A percentile compares a stretch with the other conserved stretches of the same genome.
phyloP scores from a whole-genome alignment of 2,797 vertebrate species.

The Cyprinella venusta region DNA sequence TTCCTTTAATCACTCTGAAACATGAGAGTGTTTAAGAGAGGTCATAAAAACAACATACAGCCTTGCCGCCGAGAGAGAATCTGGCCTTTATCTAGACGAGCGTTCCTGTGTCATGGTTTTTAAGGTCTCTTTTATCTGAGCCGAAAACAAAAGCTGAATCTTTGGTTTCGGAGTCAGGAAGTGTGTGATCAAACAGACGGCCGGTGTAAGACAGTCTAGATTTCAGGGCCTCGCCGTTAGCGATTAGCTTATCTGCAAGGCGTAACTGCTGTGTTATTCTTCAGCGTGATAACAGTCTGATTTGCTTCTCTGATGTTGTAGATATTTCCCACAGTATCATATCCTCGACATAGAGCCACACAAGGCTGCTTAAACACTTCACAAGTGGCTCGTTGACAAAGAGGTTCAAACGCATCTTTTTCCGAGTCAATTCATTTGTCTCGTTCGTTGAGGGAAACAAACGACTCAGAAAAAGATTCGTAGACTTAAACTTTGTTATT shows the following conservation, averaged over 20 bases:
- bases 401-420: background rate
- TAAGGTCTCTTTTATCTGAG: conserved; percentile 38
- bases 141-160: conserved; percentile 35
- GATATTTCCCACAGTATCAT: conserved; percentile 39
- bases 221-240: conserved; percentile 29
- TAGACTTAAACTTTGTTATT: too few relatives aligned
- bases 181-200: conserved; percentile 24
- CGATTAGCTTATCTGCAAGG: conserved; percentile 34
- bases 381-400: conserved; percentile 1
- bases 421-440: too few relatives aligned
- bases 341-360: background rate
- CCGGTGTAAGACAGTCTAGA: conserved; percentile 20
- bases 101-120: conserved; percentile 40
- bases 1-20: conserved; percentile 52
- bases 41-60: conserved; percentile 57
- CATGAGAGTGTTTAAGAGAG: conserved; percentile 50
- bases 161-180: conserved; percentile 42
- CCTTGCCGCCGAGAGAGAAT: conserved; percentile 26
- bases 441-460: too few relatives aligned
- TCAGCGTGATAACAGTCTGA: conserved; percentile 32
- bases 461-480: too few relatives aligned
- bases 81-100: conserved; percentile 35
- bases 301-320: conserved; percentile 38
- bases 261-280: conserved; percentile 29
- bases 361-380: background rate